A percentile compares a stretch with the other conserved stretches of the same genome.
Evolutionary conservation across 2,113 vertebrate species (phyloP).

Genomic region (Willisornis vidua): DNA sequence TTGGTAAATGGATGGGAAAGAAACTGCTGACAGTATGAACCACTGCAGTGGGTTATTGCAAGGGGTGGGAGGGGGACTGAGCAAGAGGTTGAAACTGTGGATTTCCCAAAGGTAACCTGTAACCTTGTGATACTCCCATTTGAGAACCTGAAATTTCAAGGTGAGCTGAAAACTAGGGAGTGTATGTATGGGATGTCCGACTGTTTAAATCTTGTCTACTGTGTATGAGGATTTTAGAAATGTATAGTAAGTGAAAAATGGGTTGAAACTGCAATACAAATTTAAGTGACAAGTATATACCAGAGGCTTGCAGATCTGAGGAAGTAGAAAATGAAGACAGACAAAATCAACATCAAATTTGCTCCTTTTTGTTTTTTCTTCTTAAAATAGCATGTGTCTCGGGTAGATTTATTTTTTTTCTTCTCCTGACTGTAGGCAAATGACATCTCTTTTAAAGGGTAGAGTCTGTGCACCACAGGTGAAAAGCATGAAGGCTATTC

Average conservation of each 20-base stretch:
- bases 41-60: not conserved
- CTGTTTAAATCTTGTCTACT: slow-evolving; percentile 16
- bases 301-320: slow-evolving; percentile 15
- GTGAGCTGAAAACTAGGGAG: not conserved
- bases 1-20: not conserved
- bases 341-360: not conserved
- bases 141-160: not conserved
- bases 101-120: not conserved
- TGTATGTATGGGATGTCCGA: not conserved
- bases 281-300: not conserved
- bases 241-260: slow-evolving; percentile 69
- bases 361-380: not conserved
- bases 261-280: slow-evolving; percentile 25
- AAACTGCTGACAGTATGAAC: not conserved
- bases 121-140: not conserved
- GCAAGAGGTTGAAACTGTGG: not conserved
- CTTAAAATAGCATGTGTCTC: not conserved
- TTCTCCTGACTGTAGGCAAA: not conserved
- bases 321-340: slow-evolving; percentile 6
- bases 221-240: slow-evolving; percentile 39
- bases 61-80: not conserved
- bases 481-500: slow-evolving; percentile 16
- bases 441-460: not conserved
- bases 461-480: not conserved
- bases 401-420: not conserved